A percentile compares a stretch with the other conserved stretches of the same genome.
Conservation (phyloP, 2,797 vertebrate species). For the Schizopygopsis malacanthus region DNA sequence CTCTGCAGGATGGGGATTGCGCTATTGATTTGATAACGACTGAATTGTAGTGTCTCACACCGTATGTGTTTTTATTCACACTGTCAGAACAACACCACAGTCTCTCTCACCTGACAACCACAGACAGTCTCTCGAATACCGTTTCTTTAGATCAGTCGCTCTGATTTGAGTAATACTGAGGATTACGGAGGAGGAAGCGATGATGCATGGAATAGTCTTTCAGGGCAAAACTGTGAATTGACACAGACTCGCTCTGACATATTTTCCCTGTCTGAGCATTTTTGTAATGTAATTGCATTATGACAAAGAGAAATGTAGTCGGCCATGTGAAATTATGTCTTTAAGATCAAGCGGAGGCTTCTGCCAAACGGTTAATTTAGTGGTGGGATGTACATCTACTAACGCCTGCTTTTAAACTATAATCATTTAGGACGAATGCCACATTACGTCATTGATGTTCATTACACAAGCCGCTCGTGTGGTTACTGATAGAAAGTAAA, state of each 20-base stretch:
- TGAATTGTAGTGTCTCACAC: not conserved
- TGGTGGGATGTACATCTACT: not conserved
- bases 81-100: conserved; percentile 26
- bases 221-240: not conserved
- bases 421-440: not conserved
- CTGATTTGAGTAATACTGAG: not conserved
- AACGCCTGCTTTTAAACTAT: not conserved
- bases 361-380: not conserved
- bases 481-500: not conserved
- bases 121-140: not conserved
- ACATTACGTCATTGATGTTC: not conserved
- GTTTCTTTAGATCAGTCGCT: conserved; percentile 7
- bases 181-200: not conserved
- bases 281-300: conserved; percentile 2
- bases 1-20: not conserved
- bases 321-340: not conserved
- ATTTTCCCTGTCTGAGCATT: not conserved
- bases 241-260: conserved; percentile 22
- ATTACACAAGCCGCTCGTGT: not conserved
- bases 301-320: not conserved
- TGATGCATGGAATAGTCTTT: not conserved
- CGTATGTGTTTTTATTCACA: conserved; percentile 3
- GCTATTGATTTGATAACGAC: conserved; percentile 21
- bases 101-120: not conserved
- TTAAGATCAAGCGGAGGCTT: not conserved